A percentile compares a stretch with the other conserved stretches of the same genome.
These are phyloP conservation scores for Zosterops pallidus DNA, from an alignment of 2,113 vertebrate species.

Conservation along the genomic window DNA sequence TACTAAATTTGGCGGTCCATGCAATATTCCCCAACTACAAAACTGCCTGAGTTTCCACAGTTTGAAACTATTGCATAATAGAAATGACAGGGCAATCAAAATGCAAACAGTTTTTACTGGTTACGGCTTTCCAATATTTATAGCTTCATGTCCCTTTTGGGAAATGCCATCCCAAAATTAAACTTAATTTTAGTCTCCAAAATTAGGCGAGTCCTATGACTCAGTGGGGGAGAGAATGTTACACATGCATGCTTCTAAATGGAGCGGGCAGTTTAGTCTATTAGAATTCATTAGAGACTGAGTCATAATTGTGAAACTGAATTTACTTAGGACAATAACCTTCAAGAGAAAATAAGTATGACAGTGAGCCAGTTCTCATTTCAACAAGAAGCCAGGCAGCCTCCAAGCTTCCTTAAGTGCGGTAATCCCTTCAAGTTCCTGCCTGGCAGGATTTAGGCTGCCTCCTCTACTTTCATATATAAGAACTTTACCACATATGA, in stretches of 20 bases:
- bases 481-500: slow-evolving; percentile 13
- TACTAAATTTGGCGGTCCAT: not conserved
- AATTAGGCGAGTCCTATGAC: slow-evolving; percentile 56
- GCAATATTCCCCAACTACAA: not conserved
- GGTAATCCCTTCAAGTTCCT: slow-evolving; percentile 18
- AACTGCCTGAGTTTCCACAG: not conserved
- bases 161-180: slow-evolving; percentile 65
- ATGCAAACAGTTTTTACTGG: not conserved
- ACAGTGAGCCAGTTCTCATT: slow-evolving; percentile 42
- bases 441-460: slow-evolving; percentile 4
- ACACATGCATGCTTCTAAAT: slow-evolving; percentile 58
- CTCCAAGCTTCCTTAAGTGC: not conserved
- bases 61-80: slow-evolving; percentile 25
- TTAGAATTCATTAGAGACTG: slow-evolving; percentile 63
- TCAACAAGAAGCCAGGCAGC: slow-evolving; percentile 5
- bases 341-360: slow-evolving; percentile 47
- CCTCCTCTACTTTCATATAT: slow-evolving; percentile 8
- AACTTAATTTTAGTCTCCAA: slow-evolving; percentile 62
- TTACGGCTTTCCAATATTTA: slow-evolving; percentile 16
- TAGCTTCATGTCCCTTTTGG: slow-evolving; percentile 42
- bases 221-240: slow-evolving; percentile 63
- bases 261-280: slow-evolving; percentile 51
- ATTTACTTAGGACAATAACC: slow-evolving; percentile 66
- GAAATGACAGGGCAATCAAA: slow-evolving; percentile 8
- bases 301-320: slow-evolving; percentile 58